phyloP scores from a whole-genome alignment of 2,888 invertebrate genomes.

The Polylopha cassiicola region DNA sequence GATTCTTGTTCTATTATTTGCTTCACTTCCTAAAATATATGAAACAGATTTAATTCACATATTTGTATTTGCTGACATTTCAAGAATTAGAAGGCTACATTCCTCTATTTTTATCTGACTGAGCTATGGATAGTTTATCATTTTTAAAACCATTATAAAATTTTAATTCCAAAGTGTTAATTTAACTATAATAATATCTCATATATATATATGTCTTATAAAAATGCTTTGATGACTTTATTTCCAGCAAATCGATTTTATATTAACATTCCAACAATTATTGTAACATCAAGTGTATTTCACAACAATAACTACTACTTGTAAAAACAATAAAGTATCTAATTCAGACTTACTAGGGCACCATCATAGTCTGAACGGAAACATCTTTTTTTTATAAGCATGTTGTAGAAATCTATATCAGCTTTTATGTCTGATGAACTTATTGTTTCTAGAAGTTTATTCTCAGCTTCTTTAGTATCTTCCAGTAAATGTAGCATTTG shows the following conservation, averaged over 20 bases:
- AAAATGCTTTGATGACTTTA: too few relatives aligned
- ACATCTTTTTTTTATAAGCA: conserved; percentile 88
- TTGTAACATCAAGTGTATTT: too few relatives aligned
- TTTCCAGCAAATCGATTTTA: too few relatives aligned
- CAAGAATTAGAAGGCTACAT: too few relatives aligned
- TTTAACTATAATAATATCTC: too few relatives aligned
- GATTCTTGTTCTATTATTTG: conserved; percentile 73
- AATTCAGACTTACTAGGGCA: conserved; percentile 79
- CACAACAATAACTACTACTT: neutral
- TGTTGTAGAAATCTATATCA: conserved; percentile 91
- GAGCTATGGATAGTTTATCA: too few relatives aligned
- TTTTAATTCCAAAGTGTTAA: too few relatives aligned
- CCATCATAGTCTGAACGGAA: conserved; percentile 81
- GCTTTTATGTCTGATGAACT: conserved; percentile 77
- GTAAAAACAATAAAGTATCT: neutral
- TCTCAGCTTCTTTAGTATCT: conserved; percentile 80
- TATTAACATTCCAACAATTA: too few relatives aligned
- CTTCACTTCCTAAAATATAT: conserved; percentile 70
- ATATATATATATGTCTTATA: too few relatives aligned
- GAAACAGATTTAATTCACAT: neutral
- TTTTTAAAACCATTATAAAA: too few relatives aligned
- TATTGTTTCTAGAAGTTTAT: conserved; percentile 80
- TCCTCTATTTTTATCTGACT: too few relatives aligned
- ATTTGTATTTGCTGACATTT: too few relatives aligned
- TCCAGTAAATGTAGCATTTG: conserved; percentile 85